Base-by-base conservation (phyloP, 2,888 invertebrate species). In the Minunthozetes semirufus region DNA sequence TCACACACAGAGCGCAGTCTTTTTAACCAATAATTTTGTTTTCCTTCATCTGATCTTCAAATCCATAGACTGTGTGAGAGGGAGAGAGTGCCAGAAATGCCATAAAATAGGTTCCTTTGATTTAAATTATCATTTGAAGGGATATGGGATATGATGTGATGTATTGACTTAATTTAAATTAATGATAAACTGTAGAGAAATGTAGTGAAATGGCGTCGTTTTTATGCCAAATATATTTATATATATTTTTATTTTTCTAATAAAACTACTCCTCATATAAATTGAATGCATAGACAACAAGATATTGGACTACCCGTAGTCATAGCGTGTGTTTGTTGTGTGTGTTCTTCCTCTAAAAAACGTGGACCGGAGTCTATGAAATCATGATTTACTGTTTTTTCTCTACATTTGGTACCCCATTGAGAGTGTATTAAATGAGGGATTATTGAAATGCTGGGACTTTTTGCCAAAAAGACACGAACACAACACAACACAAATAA, bases 301-400 rank as follows among this genome's bases (percentile, higher is more conserved):
- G n/a, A n/a, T 19, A 8, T n/a, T 19, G 53, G 53, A 53, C 53
- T 53, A 53, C 53, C 53, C 53, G 19, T 53, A 53, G 53, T 25
- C 4, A 33, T 33, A 33, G 33, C 25, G 25, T 25, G 25, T 56
- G 56, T 56, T 11, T 56, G 56, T 25, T 48, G 46, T 48, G 46
- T 48, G 46, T 48, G 46, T 11, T 48, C 17, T 48, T 48, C 15
- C 46, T 17, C 2, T 6, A n/a, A 56, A 56, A 33, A 33, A 33
- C 25, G 56, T 56, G 56, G 56, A 56, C 56, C 33, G 33, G 15
- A 56, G 22, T 56, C 22, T 3, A 13, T 15, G 25, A 48, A 56
- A 56, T 56, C 56, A 56, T 56, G 56, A 56, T 56, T 56, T 56
- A 56, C 56, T 22, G 56, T 25, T 56, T 25, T 53, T 56, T 56